A percentile compares a stretch with the other conserved stretches of the same genome.
Evolutionary conservation across 2,113 vertebrate genomes (phyloP).

Genomic region (Laticauda colubrina): DNA sequence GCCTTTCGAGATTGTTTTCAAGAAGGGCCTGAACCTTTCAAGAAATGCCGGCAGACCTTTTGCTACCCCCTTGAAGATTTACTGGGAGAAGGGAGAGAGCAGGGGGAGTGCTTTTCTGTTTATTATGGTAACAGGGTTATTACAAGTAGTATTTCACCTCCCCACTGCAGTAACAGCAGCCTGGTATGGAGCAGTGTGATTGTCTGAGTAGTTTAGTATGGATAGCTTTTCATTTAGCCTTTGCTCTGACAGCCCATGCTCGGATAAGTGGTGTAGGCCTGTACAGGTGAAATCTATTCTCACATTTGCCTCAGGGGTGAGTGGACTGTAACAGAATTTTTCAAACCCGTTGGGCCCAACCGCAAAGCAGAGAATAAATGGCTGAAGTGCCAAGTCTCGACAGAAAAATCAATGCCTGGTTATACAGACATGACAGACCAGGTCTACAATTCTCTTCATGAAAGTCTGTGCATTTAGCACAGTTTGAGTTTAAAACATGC

Average conservation of each 20-base stretch:
- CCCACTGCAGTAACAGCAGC: conserved; percentile 38
- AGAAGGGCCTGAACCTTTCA: not conserved
- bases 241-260: conserved; percentile 87
- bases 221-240: conserved; percentile 96
- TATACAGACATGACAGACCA: conserved; percentile 97
- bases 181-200: conserved; percentile 61
- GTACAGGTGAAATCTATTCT: conserved; percentile 99
- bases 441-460: conserved; percentile 72
- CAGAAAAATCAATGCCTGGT: conserved; percentile 99
- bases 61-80: conserved; percentile 37
- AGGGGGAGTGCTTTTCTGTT: conserved; percentile 41
- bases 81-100: not conserved
- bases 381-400: conserved; percentile 94
- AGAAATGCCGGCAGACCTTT: conserved; percentile 4
- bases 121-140: conserved; percentile 40
- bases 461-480: conserved; percentile 60
- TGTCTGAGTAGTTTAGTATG: conserved; percentile 81
- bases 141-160: conserved; percentile 62
- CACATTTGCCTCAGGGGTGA: conserved; percentile 97
- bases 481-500: conserved; percentile 60
- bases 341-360: conserved; percentile 95
- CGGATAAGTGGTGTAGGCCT: conserved; percentile 94
- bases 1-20: not conserved
- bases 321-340: conserved; percentile 99
- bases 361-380: conserved; percentile 99